Percentiles rank a stretch among this genome's conserved stretches.
Evolutionary conservation across 2,113 vertebrate species (phyloP).

Genomic region (Typhlomys cinereus): DNA sequence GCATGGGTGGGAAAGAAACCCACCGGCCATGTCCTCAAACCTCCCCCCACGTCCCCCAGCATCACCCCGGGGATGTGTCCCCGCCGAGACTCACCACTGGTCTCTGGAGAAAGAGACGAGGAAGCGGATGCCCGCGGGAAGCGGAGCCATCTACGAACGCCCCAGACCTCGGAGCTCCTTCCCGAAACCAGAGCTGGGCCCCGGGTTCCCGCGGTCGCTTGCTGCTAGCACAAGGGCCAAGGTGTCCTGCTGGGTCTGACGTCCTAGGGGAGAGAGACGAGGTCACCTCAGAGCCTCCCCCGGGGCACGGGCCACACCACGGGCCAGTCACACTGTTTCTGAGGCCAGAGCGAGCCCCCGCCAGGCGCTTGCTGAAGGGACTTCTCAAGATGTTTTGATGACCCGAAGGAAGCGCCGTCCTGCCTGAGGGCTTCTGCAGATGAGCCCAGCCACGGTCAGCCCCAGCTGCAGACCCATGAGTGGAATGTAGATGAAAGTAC

Average conservation of each 20-base stretch:
- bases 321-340: not conserved
- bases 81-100: conserved; percentile 84
- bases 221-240: rapidly evolving
- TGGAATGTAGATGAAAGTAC: rapidly evolving
- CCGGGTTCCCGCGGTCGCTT: not conserved
- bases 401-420: no score
- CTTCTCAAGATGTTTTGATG: not conserved
- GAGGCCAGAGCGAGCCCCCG: rapidly evolving
- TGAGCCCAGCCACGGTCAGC: not conserved
- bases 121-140: conserved; percentile 84
- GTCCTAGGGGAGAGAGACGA: not conserved
- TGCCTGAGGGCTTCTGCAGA: not conserved
- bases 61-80: rapidly evolving
- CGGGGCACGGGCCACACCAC: not conserved
- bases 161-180: not conserved
- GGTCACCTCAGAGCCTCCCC: not conserved
- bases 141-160: conserved; percentile 84
- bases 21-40: rapidly evolving
- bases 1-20: rapidly evolving
- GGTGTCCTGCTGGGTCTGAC: not conserved
- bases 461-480: rapidly evolving
- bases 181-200: rapidly evolving
- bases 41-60: not conserved
- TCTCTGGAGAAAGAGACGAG: conserved; percentile 85
- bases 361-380: not conserved